These are phyloP conservation scores for Musca vetustissima DNA, from an alignment of 1,140 invertebrate genomes.

Conservation along the genomic window DNA sequence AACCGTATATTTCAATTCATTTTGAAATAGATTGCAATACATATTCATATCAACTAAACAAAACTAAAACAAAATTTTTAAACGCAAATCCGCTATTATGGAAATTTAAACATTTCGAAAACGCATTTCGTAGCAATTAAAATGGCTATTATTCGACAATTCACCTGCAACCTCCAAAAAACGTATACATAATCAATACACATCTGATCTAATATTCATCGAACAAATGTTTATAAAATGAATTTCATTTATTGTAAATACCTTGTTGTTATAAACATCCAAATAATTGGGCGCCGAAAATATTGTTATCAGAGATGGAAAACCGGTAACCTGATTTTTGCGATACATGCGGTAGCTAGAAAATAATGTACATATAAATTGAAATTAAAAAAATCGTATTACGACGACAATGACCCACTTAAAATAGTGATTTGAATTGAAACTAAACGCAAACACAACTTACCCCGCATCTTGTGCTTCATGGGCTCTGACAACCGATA, in stretches of 20 bases:
- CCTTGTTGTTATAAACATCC: constrained; percentile 99
- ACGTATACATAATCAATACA: background rate
- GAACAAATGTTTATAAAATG: background rate
- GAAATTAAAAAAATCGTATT: background rate
- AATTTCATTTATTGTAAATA: constrained; percentile 45
- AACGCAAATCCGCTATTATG: too few species aligned
- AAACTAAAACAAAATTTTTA: too few species aligned
- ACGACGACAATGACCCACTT: constrained; percentile 15
- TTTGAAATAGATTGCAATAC: too few species aligned
- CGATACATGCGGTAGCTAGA: constrained; percentile 97
- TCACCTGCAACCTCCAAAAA: background rate
- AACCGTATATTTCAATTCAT: too few species aligned
- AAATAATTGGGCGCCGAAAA: constrained; percentile 99
- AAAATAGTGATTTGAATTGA: constrained; percentile 23
- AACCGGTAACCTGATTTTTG: constrained; percentile 99
- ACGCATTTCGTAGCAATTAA: background rate
- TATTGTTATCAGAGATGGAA: constrained; percentile 99
- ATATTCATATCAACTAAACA: too few species aligned
- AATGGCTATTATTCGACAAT: background rate
- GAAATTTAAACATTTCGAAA: too few species aligned
- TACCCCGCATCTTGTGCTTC: constrained; percentile 99
- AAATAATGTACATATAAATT: constrained; percentile 30
- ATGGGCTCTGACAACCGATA: constrained; percentile 99
- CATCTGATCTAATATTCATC: background rate
- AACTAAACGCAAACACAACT: constrained; percentile 35